These are phyloP conservation scores for Sorex araneus DNA, from an alignment of 2,113 vertebrate species.

Conservation along the genomic window DNA sequence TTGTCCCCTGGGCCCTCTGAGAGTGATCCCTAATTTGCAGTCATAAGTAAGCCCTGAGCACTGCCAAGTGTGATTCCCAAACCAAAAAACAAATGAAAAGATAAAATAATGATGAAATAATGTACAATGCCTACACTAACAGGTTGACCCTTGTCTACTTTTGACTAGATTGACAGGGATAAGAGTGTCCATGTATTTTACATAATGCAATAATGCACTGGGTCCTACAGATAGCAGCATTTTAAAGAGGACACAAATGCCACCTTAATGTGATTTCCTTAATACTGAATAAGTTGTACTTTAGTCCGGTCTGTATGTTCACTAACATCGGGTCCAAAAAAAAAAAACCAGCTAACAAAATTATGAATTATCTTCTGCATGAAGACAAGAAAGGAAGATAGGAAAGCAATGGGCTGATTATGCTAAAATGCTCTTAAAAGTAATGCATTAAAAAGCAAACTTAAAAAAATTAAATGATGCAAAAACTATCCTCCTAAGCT, in stretches of 20 bases:
- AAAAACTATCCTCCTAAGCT: conserved; percentile 46
- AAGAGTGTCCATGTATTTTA: conserved; percentile 72
- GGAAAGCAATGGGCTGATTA: conserved; percentile 19
- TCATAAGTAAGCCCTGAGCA: too few species aligned
- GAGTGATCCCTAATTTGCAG: too few species aligned
- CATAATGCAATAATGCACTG: conserved; percentile 78
- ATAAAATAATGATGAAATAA: conserved; percentile 21
- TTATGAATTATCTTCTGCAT: conserved; percentile 50
- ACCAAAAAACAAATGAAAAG: too few species aligned
- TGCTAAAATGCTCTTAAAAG: conserved; percentile 64
- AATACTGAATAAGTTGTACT: conserved; percentile 82
- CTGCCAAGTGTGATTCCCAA: too few species aligned
- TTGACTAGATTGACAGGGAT: conserved; percentile 46
- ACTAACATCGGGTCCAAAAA: conserved; percentile 70
- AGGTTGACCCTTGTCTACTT: conserved; percentile 34
- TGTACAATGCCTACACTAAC: neutral
- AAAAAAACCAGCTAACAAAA: conserved; percentile 71
- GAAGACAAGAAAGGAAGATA: conserved; percentile 24
- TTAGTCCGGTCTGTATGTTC: conserved; percentile 68
- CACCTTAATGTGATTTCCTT: conserved; percentile 79
- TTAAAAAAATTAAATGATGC: conserved; percentile 62
- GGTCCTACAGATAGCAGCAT: conserved; percentile 70
- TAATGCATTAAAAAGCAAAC: conserved; percentile 19
- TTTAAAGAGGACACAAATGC: conserved; percentile 61
- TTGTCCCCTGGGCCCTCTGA: too few species aligned